Percentiles rank a stretch among this genome's conserved stretches.
phyloP scores from a whole-genome alignment of 2,113 vertebrate genomes.

The Prietella phreatophila region DNA sequence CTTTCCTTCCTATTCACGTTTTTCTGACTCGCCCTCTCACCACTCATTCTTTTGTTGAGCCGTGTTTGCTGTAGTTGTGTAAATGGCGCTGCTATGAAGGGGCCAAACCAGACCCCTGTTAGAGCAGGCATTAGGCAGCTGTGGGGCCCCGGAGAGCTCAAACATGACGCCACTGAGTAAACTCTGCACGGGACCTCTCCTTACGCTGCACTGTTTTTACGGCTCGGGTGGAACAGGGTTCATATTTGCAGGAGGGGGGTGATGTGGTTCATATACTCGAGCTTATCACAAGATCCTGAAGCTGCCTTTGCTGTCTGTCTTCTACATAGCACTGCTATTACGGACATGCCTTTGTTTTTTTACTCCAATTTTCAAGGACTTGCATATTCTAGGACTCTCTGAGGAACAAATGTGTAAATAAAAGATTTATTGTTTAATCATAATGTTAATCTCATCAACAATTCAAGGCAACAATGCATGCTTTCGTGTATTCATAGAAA shows the following conservation, averaged over 20 bases:
- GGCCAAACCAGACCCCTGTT: slow-evolving; percentile 55
- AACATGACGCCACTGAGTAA: slow-evolving; percentile 78
- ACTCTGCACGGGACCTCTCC: slow-evolving; percentile 63
- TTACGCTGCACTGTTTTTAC: slow-evolving; percentile 70
- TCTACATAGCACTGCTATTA: slow-evolving; percentile 38
- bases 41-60: slow-evolving; percentile 57
- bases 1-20: neutral
- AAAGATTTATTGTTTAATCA: neutral
- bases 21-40: slow-evolving; percentile 4
- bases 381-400: slow-evolving; percentile 9
- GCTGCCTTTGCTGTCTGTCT: slow-evolving; percentile 41
- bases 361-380: neutral
- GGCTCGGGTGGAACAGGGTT: slow-evolving; percentile 60
- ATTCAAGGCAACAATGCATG: neutral
- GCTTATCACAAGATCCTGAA: slow-evolving; percentile 66
- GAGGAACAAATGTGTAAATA: neutral
- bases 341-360: slow-evolving; percentile 43
- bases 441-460: neutral
- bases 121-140: slow-evolving; percentile 64
- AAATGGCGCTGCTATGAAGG: slow-evolving; percentile 47
- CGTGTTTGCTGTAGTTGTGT: slow-evolving; percentile 64
- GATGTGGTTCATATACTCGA: slow-evolving; percentile 62
- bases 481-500: no score
- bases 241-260: slow-evolving; percentile 51
- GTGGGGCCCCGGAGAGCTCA: slow-evolving; percentile 67